A percentile compares a stretch with the other conserved stretches of the same genome.
Conservation (phyloP, 2,797 vertebrate genomes). For the Glossophaga mutica region DNA sequence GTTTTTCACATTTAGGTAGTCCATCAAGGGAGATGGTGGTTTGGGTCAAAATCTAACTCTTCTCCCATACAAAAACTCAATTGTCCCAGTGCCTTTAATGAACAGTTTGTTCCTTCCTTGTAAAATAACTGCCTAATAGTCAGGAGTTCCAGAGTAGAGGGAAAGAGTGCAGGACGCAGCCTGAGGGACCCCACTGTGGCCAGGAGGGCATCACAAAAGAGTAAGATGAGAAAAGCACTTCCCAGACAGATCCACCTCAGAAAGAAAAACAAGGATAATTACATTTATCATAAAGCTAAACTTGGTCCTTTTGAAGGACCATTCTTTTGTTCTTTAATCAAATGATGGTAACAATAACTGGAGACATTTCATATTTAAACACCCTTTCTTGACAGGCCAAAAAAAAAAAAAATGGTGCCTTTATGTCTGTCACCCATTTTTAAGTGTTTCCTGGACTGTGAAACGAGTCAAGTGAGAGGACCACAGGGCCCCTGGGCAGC, state of each 20-base stretch:
- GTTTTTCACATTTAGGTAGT: background rate
- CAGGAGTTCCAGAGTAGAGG: background rate
- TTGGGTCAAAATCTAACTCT: background rate
- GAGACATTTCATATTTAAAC: background rate
- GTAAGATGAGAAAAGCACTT: background rate
- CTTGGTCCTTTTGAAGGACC: background rate
- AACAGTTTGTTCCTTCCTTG: background rate
- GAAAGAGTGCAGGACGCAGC: background rate
- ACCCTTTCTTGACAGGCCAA: background rate
- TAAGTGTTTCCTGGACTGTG: background rate
- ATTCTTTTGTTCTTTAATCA: background rate
- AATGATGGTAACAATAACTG: background rate
- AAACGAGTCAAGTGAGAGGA: background rate
- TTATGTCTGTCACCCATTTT: background rate
- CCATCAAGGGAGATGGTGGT: background rate
- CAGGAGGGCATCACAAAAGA: background rate
- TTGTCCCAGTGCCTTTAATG: background rate
- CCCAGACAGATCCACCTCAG: background rate
- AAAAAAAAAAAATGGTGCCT: background rate
- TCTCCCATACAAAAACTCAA: background rate
- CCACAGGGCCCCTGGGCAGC: rapidly evolving
- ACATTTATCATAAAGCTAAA: background rate
- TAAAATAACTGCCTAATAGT: background rate
- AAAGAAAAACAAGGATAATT: background rate
- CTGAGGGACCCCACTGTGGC: background rate